phyloP scores from a whole-genome alignment of 1,140 invertebrate genomes.

The Drosophila quadrilineata region DNA sequence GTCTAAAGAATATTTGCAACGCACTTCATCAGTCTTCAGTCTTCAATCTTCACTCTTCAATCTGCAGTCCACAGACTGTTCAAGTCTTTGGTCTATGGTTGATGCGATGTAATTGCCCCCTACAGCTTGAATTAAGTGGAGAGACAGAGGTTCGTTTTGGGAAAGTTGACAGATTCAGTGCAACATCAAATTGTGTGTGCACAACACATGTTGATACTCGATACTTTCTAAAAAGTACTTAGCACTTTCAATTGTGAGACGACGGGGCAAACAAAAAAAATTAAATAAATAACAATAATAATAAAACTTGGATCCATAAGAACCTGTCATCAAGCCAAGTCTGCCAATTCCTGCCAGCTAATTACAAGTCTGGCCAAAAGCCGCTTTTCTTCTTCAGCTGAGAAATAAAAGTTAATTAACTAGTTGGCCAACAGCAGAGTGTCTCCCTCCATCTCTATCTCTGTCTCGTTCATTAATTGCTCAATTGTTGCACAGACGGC shows the following conservation, averaged over 20 bases:
- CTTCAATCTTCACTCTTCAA: not conserved
- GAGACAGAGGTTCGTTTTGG: conserved; percentile 31
- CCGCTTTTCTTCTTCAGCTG: conserved; percentile 27
- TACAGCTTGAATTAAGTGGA: conserved; percentile 36
- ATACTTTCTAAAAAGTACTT: conserved; percentile 61
- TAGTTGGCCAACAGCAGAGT: conserved; percentile 35
- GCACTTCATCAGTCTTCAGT: conserved; percentile 3
- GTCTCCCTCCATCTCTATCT: not conserved
- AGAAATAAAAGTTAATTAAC: conserved; percentile 40
- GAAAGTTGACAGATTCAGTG: conserved; percentile 57
- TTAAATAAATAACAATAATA: too few species aligned
- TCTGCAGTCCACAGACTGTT: not conserved
- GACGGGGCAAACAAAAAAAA: too few species aligned
- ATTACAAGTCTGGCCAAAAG: conserved; percentile 34
- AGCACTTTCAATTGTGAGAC: conserved; percentile 59
- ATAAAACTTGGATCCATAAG: too few species aligned
- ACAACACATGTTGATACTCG: not conserved
- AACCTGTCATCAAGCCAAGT: conserved; percentile 45
- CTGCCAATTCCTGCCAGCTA: conserved; percentile 30
- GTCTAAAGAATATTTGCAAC: conserved; percentile 37
- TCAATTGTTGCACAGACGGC: conserved; percentile 31
- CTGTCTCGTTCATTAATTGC: conserved; percentile 37
- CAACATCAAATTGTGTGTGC: conserved; percentile 29
- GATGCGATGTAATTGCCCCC: conserved; percentile 32
- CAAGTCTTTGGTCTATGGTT: conserved; percentile 9